phyloP scores from a whole-genome alignment of 1,140 invertebrate genomes.

The Dendroctonus ponderosae region DNA sequence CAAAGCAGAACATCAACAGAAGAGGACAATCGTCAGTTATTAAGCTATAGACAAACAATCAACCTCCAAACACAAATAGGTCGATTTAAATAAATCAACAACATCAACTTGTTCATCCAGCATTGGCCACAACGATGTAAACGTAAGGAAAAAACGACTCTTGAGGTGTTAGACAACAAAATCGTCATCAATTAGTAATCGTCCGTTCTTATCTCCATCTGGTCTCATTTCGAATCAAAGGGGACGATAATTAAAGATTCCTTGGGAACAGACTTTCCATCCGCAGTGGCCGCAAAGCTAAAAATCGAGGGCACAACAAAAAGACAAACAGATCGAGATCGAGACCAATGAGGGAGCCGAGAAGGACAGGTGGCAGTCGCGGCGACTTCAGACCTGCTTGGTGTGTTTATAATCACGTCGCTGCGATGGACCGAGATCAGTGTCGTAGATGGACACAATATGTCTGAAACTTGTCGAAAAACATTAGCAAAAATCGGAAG shows the following conservation, averaged over 20 bases:
- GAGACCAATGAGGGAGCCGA: constrained; percentile 19
- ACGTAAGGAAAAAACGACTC: background rate
- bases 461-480: background rate
- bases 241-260: constrained; percentile 27
- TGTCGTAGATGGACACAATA: background rate
- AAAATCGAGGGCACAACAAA: constrained; percentile 25
- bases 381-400: constrained; percentile 17
- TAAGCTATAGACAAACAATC: too few relatives aligned
- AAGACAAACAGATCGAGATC: constrained; percentile 20
- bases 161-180: constrained; percentile 15
- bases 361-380: constrained; percentile 27
- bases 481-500: background rate
- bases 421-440: constrained; percentile 19
- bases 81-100: too few relatives aligned
- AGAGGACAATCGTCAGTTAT: too few relatives aligned
- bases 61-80: too few relatives aligned
- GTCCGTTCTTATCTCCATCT: constrained; percentile 9
- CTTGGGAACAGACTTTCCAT: constrained; percentile 11
- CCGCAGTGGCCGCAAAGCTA: constrained; percentile 7
- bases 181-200: constrained; percentile 24
- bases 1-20: too few relatives aligned
- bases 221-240: background rate
- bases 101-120: too few relatives aligned
- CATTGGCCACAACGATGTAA: background rate
- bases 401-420: constrained; percentile 25